Percentiles rank a stretch among this genome's conserved stretches.
These are phyloP conservation scores for Danio albolineatus DNA, from an alignment of 2,797 vertebrate species.

Conservation along the genomic window DNA sequence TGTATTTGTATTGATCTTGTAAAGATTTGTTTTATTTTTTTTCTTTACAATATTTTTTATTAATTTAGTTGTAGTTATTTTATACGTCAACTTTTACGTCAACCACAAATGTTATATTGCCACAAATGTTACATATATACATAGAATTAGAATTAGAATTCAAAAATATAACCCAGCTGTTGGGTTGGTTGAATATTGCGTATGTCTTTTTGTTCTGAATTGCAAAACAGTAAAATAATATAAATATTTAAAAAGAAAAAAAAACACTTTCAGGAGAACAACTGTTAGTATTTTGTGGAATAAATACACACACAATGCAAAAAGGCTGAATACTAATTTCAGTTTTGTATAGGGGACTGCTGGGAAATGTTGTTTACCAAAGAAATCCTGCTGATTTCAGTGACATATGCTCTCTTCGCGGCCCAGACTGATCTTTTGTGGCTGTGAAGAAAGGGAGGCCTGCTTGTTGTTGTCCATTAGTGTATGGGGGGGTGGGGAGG, in stretches of 20 bases:
- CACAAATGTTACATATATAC: no score
- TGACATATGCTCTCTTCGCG: constrained; percentile 71
- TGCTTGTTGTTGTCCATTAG: constrained; percentile 42
- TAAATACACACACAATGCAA: no score
- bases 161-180: no score
- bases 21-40: no score
- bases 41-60: no score
- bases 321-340: neutral
- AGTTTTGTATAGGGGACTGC: neutral
- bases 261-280: neutral
- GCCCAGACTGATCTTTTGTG: constrained; percentile 48
- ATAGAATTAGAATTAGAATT: no score
- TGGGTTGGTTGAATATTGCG: no score
- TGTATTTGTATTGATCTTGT: no score
- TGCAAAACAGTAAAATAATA: constrained; percentile 1
- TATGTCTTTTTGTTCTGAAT: neutral
- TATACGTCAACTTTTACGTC: no score
- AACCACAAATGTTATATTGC: no score
- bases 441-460: constrained; percentile 18
- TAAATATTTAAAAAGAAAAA: neutral
- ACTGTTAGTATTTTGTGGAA: neutral
- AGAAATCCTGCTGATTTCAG: constrained; percentile 57
- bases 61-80: no score
- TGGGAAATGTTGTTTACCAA: constrained; percentile 17
- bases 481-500: neutral